Conservation (phyloP, 2,888 invertebrate species). For the Alloplasta piceator region DNA sequence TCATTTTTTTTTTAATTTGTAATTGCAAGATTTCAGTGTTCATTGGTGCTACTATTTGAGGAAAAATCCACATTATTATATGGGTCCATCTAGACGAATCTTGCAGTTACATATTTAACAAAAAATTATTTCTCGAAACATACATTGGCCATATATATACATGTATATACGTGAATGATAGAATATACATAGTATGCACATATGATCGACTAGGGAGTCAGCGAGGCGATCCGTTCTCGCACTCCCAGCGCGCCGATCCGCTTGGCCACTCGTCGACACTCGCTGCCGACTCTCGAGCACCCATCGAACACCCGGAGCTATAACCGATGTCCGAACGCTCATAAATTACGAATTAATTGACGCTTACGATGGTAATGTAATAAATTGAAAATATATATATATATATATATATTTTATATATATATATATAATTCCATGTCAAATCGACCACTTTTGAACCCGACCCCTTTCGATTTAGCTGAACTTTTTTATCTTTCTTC, state of each 20-base stretch:
- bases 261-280: conserved; percentile 39
- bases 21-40: too few species aligned
- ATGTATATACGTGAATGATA: conserved; percentile 5
- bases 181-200: background rate
- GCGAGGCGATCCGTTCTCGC: conserved; percentile 49
- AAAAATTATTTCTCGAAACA: too few species aligned
- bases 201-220: background rate
- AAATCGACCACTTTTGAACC: too few species aligned
- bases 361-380: conserved; percentile 35
- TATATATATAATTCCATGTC: too few species aligned
- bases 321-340: conserved; percentile 9
- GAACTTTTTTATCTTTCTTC: background rate
- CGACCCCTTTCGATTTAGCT: too few species aligned
- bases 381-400: background rate
- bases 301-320: conserved; percentile 1
- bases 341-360: conserved; percentile 45
- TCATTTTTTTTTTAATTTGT: too few species aligned
- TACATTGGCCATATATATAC: too few species aligned
- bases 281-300: background rate
- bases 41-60: too few species aligned
- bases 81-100: too few species aligned
- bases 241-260: conserved; percentile 46
- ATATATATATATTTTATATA: too few species aligned
- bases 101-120: too few species aligned
- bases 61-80: too few species aligned